Evolutionary conservation across 2,888 invertebrate genomes (phyloP).

Genomic region (Conus canariensis): DNA sequence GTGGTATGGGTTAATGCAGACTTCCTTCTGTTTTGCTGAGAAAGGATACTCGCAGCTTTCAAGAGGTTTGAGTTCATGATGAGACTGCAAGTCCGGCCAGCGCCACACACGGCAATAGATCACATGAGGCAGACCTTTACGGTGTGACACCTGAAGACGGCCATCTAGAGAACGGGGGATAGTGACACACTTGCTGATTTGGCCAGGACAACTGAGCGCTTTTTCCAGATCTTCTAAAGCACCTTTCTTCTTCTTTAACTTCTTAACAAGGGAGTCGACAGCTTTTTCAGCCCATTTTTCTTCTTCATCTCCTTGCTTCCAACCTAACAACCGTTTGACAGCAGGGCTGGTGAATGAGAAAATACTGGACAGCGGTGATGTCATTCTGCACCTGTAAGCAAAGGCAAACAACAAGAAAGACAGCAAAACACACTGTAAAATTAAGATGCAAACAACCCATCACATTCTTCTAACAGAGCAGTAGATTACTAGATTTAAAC

Average conservation of each 20-base stretch:
- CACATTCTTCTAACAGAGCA: too few species aligned
- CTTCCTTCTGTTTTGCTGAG: slow-evolving; percentile 98
- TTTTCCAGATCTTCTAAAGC: slow-evolving; percentile 95
- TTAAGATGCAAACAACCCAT: too few species aligned
- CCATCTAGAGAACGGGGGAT: slow-evolving; percentile 98
- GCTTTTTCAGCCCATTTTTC: slow-evolving; percentile 99
- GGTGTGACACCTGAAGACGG: slow-evolving; percentile 95
- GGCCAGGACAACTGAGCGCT: slow-evolving; percentile 95
- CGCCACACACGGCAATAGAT: slow-evolving; percentile 99
- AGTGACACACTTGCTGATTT: slow-evolving; percentile 98
- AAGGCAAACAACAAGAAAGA: background rate
- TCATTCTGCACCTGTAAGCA: slow-evolving; percentile 57
- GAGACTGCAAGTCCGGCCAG: slow-evolving; percentile 99
- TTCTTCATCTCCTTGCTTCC: slow-evolving; percentile 98
- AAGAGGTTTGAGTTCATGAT: slow-evolving; percentile 97
- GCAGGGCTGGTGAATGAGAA: slow-evolving; percentile 94
- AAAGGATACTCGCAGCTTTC: slow-evolving; percentile 98
- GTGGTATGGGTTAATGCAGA: slow-evolving; percentile 99
- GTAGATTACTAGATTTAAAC: too few species aligned
- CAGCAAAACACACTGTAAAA: background rate
- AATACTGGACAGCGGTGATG: slow-evolving; percentile 84
- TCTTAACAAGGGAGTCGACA: slow-evolving; percentile 97
- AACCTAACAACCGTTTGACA: slow-evolving; percentile 96
- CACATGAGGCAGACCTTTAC: slow-evolving; percentile 98
- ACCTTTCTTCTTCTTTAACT: slow-evolving; percentile 95